Base-by-base conservation (phyloP, 1,140 invertebrate genomes). In the Eumaeus atala region DNA sequence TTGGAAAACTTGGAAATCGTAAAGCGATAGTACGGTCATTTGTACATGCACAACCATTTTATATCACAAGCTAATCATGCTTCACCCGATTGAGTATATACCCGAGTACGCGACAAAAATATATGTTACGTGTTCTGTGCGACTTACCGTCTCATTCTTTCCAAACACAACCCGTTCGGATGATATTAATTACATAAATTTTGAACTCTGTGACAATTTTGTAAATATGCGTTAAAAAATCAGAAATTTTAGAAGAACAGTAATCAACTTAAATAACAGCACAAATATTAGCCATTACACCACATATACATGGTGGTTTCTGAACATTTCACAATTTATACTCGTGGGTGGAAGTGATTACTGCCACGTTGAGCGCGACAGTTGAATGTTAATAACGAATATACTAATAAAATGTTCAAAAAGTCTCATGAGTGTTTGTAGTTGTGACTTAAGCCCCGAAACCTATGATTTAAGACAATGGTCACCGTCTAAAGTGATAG, bases 281-380 rank as follows among this genome's bases (percentile, higher is more conserved):
- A 83, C 77, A 84, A 64, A 80, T 62, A 84, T 84, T 78, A 83
- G 72, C 77, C 82, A 74, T 74, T 67, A 74, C 77, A 84, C 80
- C 82, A 74, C 55, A 60, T 74, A 73, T 76, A 66, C 61, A 70
- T 73, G 70, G 70, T 69, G 68, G 56, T 28, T 28, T 28, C 6
- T 16, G 40, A 44, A 17, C 40, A 44, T 6, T 44, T 17, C 14
- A 28, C 21, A 6, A 28, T 6, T 28, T 28, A 28, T 28, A 28
- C 6, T 28, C 21, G 21, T 28, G 21, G 2, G 6, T 28, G 21
- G 21, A 28, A 6, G 21, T 28, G 21, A 6, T n/a, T 28, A 28
- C 21, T 6, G 21, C 21, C 21, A 28, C 2, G 2, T 28, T 28
- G 21, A 14, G 38, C 3, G 11, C 8, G n/a, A n/a, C 1, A n/a